Evolutionary conservation across 2,113 vertebrate species (phyloP).

Genomic region (Etheostoma cragini): DNA sequence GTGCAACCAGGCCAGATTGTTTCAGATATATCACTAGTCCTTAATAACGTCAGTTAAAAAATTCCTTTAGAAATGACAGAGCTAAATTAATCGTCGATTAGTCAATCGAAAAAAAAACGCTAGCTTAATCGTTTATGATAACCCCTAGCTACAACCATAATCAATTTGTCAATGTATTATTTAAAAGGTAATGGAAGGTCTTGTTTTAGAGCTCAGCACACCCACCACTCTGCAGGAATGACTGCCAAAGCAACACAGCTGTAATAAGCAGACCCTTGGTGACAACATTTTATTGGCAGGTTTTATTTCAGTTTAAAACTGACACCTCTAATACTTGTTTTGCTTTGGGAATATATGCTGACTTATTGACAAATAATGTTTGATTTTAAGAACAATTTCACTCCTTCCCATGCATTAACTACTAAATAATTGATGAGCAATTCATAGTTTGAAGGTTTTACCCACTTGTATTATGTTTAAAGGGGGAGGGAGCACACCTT

Average conservation of each 20-base stretch:
- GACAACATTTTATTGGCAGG: background rate
- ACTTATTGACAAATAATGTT: background rate
- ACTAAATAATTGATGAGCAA: background rate
- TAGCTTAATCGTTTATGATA: no score
- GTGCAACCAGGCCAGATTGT: no score
- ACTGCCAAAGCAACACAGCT: conserved; percentile 1
- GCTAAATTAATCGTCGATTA: no score
- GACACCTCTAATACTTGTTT: background rate
- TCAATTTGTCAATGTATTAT: conserved; percentile 27
- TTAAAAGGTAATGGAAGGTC: conserved; percentile 13
- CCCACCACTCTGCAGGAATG: background rate
- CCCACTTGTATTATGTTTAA: background rate
- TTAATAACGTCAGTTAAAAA: no score
- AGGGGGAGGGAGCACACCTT: background rate
- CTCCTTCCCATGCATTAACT: background rate
- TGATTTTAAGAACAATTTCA: background rate
- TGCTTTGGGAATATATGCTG: background rate
- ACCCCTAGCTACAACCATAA: conserved; percentile 16
- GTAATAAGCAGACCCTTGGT: background rate
- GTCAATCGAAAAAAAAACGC: no score
- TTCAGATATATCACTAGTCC: no score
- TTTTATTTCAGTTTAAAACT: background rate
- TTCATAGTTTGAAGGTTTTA: background rate
- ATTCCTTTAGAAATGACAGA: no score
- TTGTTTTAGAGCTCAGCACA: background rate